Base-by-base conservation (phyloP, 1,140 invertebrate species). In the Aphelinus atriplicis region DNA sequence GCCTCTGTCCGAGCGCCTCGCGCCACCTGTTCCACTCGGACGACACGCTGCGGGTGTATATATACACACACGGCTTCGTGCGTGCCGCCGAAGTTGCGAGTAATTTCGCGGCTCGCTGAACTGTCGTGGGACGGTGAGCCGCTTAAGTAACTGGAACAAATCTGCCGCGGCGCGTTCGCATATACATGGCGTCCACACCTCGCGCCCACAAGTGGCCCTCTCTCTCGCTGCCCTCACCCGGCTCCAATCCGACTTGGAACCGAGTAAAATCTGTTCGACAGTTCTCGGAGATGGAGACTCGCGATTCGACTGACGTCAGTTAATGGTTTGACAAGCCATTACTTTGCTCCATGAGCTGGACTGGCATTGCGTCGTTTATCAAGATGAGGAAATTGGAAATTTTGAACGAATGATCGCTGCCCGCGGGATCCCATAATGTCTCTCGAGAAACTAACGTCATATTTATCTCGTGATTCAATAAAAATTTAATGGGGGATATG, bases 131-230 rank as follows among this genome's bases (percentile, higher is more conserved):
- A 26, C 81, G 78, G 82, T 53, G 4, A 4, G 51, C 51, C 83
- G 80, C 78, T 83, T 84, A 85, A 86, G 81, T 84, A 86, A 84
- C 79, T 83, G 79, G 81, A 85, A 85, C 81, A 79, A 80, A 78
- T 78, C 77, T 53, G 9, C 53, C 47, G 4, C 61, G 57, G 47
- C 73, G 76, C 72, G 65, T 82, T 84, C 71, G 73, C 79, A 82
- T 81, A 81, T 82, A 80, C 78, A 79, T 71, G 77, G 71, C 80
- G 68, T 63, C 78, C 68, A 80, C 61, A 48, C 26, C 26, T 26
- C 26, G 26, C 26, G 26, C 26, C 26, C 26, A 26, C 26, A 64
- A 64, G 45, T 64, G 47, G 5, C 47, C 10, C 3, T 46, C 10
- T 56, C 46, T 48, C 55, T 68, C 48, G 62, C 46, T n/a, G 46